phyloP scores from a whole-genome alignment of 2,797 vertebrate genomes.

The Sebastes iracundus region DNA sequence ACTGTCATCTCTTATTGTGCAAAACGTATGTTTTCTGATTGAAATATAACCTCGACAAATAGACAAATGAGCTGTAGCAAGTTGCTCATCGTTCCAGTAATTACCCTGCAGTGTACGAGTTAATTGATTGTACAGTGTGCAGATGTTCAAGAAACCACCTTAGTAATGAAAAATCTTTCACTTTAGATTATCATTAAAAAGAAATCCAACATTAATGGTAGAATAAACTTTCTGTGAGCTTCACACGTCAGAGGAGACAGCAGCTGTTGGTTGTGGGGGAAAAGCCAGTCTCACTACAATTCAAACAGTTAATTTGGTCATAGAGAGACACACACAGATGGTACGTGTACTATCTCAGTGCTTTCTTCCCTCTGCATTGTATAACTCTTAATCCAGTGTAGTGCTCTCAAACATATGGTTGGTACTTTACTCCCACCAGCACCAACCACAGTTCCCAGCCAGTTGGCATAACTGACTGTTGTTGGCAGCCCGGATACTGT shows the following conservation, averaged over 20 bases:
- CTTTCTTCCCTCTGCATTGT: background rate
- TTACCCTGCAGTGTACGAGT: background rate
- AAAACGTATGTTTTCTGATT: background rate
- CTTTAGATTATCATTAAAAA: background rate
- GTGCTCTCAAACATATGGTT: slow-evolving; percentile 8
- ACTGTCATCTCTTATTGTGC: background rate
- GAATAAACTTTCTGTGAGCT: background rate
- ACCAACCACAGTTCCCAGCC: background rate
- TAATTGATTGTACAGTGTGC: background rate
- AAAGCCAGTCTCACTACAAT: background rate
- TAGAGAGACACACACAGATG: background rate
- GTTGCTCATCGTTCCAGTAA: background rate
- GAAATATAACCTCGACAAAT: background rate
- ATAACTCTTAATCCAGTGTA: background rate
- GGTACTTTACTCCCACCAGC: background rate
- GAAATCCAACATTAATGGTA: background rate
- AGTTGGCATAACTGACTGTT: background rate
- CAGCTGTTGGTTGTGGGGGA: background rate
- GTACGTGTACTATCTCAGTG: background rate
- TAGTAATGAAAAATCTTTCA: background rate
- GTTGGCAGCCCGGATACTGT: background rate
- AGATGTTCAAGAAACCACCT: background rate
- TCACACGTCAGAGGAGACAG: background rate
- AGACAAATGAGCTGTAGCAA: background rate
- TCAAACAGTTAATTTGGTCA: background rate